Base-by-base conservation (phyloP, 2,113 vertebrate species). In the Burhinus bistriatus region DNA sequence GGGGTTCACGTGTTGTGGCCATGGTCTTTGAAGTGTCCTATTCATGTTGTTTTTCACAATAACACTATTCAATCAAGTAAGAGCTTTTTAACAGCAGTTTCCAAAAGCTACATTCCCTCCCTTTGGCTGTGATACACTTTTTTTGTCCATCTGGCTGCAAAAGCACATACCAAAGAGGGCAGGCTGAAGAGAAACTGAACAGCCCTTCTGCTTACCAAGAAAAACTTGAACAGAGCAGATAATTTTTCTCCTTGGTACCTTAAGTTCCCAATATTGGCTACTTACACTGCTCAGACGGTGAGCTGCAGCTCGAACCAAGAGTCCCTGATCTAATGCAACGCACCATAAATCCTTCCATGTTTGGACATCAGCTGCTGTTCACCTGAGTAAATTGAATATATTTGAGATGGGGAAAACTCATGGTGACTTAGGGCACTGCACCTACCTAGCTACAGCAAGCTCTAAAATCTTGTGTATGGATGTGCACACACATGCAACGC, bases 141-240 rank as follows among this genome's bases (percentile, higher is more conserved):
- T 70, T 93, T 78, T 70, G 77, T 90, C 68, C 72, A 62, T 85
- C 93, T 95, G 96, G 78, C 96, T 94, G 73, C 90, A 94, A 59
- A 70, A 51, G 40, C 59, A 73, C 93, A 90, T 93, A 95, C 95
- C 64, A 54, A 73, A 61, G 83, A 93, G 66, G 76, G 79, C 52
- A 94, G 93, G 62, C 69, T 87, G 61, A 29, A 51, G 71, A 82
- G 65, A 65, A 77, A 82, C 15, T 13, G n/a, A 69, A 21, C 52
- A 89, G 73, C 86, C 65, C 34, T 79, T 79, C 61, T 84, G 86
- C 94, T 94, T 73, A 95, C 57, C 85, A 59, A 82, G 66, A 30
- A 5, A 77, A 61, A 57, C 38, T 89, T 47, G 54, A 78, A 65
- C 6, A 42, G 38, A 64, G 80, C 76, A 72, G 36, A 44, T 68